Percentiles rank a stretch among this genome's conserved stretches.
Conservation (phyloP, 2,113 vertebrate genomes). For the Heterotis niloticus region DNA sequence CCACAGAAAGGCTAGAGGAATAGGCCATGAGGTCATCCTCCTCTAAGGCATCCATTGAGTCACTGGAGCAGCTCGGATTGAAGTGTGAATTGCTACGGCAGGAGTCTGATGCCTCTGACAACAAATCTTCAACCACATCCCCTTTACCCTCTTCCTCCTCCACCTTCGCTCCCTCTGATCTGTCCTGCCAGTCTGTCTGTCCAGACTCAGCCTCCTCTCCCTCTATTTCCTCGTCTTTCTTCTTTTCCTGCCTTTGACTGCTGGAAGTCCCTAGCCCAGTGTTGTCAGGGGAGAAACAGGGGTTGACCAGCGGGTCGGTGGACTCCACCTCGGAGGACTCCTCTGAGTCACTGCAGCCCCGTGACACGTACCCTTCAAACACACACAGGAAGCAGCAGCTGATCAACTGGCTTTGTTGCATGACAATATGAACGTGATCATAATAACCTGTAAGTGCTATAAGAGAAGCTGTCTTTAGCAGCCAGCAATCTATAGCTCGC, state of each 20-base stretch:
- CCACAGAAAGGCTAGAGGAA: slow-evolving; percentile 61
- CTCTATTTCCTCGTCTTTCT: not conserved
- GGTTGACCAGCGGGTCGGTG: slow-evolving; percentile 7
- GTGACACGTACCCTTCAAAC: slow-evolving; percentile 82
- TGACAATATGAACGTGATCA: too few relatives aligned
- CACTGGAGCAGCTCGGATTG: slow-evolving; percentile 80
- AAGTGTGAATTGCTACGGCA: slow-evolving; percentile 67
- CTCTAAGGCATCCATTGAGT: slow-evolving; percentile 84
- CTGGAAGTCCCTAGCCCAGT: not conserved
- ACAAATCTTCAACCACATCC: slow-evolving; percentile 42
- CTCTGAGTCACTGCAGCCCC: slow-evolving; percentile 85
- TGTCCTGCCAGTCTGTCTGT: not conserved
- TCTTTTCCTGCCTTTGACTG: not conserved
- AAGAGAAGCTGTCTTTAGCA: not conserved
- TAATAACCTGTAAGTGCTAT: too few relatives aligned
- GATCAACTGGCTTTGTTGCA: too few relatives aligned
- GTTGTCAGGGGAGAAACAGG: not conserved
- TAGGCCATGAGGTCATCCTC: slow-evolving; percentile 77
- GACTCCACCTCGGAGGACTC: slow-evolving; percentile 62
- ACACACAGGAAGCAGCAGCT: slow-evolving; percentile 3
- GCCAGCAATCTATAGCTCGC: too few relatives aligned
- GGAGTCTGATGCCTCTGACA: slow-evolving; percentile 82
- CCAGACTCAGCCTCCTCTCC: not conserved
- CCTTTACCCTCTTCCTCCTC: slow-evolving; percentile 15
- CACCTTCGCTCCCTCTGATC: not conserved